Conservation (phyloP, 1,140 invertebrate species). For the Neodiprion virginianus region DNA sequence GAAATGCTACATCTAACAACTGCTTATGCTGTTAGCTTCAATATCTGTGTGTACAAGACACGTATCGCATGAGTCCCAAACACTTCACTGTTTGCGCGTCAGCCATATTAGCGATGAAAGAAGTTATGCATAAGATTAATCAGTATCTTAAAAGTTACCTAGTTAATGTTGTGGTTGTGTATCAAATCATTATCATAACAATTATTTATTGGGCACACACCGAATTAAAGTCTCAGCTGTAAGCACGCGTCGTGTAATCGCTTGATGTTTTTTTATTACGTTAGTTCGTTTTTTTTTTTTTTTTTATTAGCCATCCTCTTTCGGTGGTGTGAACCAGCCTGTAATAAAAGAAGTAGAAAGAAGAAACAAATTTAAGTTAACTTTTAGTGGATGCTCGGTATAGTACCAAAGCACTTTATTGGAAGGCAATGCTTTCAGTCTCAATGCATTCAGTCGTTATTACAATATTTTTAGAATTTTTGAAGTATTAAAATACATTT, state of each 20-base stretch:
- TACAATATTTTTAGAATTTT: too few relatives aligned
- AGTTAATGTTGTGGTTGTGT: slow-evolving; percentile 59
- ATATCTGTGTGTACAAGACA: slow-evolving; percentile 5
- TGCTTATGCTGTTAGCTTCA: not conserved
- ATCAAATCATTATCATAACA: slow-evolving; percentile 61
- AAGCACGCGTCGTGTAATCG: slow-evolving; percentile 47
- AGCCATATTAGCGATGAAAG: slow-evolving; percentile 40
- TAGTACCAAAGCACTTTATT: too few relatives aligned
- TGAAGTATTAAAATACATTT: too few relatives aligned
- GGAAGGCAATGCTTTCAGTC: too few relatives aligned
- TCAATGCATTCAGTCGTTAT: too few relatives aligned
- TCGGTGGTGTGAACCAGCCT: slow-evolving; percentile 89
- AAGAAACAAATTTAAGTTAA: slow-evolving; percentile 19
- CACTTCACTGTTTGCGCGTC: slow-evolving; percentile 5
- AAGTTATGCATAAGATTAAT: slow-evolving; percentile 55
- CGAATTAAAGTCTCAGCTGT: slow-evolving; percentile 59
- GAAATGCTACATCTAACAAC: not conserved
- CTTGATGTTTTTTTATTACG: slow-evolving; percentile 21
- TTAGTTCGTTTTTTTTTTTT: slow-evolving; percentile 24
- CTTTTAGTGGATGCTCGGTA: too few relatives aligned
- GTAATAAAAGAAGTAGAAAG: slow-evolving; percentile 46
- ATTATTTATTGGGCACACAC: slow-evolving; percentile 58
- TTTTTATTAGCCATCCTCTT: slow-evolving; percentile 81
- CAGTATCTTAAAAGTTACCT: slow-evolving; percentile 54
- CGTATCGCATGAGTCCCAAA: not conserved